phyloP scores from a whole-genome alignment of 2,888 invertebrate species.

The Athripsodes cinereus region DNA sequence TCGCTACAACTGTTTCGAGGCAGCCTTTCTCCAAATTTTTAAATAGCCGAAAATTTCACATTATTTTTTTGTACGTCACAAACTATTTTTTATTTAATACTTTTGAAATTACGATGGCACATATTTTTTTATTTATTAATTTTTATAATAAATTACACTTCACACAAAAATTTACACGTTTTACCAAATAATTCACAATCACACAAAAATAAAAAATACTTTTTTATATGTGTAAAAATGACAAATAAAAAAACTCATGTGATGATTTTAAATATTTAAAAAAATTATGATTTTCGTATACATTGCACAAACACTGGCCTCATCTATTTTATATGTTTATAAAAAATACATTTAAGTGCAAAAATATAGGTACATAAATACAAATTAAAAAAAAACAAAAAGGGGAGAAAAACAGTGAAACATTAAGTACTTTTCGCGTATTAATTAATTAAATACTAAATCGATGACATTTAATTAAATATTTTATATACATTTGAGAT shows the following conservation, averaged over 20 bases:
- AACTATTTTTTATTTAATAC: background rate
- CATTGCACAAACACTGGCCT: constrained; percentile 55
- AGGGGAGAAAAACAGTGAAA: background rate
- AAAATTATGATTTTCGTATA: constrained; percentile 40
- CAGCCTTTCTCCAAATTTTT: background rate
- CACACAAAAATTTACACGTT: background rate
- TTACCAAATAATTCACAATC: background rate
- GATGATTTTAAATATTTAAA: background rate
- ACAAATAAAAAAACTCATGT: too few species aligned
- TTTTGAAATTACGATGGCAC: background rate
- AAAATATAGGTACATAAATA: background rate
- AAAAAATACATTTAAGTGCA: constrained; percentile 2
- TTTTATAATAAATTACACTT: background rate
- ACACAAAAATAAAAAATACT: background rate
- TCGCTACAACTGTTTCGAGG: background rate
- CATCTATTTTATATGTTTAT: background rate
- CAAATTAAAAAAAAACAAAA: background rate
- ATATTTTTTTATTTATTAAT: background rate
- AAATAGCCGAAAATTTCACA: background rate
- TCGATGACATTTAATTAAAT: background rate
- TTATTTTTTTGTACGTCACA: background rate
- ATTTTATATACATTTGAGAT: background rate
- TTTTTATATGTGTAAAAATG: too few species aligned
- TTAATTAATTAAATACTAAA: background rate
- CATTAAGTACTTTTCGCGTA: background rate